Percentiles rank a stretch among this genome's conserved stretches.
phyloP scores from a whole-genome alignment of 2,888 invertebrate species.

The Monoplex corrugatus region DNA sequence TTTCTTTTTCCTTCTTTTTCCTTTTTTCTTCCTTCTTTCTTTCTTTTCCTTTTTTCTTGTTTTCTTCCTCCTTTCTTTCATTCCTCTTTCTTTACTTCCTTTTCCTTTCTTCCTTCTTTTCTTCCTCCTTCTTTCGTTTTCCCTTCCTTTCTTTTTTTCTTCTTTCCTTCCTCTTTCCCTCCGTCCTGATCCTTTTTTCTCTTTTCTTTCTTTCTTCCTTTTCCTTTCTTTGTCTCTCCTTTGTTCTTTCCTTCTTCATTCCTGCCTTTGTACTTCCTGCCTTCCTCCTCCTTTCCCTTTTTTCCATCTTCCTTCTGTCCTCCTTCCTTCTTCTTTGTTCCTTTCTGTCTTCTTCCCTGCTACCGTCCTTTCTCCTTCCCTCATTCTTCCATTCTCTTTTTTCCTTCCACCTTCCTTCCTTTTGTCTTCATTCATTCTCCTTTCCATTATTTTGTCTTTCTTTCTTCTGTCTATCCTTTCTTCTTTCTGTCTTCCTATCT shows the following conservation, averaged over 20 bases:
- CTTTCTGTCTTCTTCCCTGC: too few relatives aligned
- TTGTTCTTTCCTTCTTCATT: not conserved
- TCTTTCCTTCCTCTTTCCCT: not conserved
- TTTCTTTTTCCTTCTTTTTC: not conserved
- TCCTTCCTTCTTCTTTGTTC: not conserved
- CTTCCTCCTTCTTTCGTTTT: not conserved
- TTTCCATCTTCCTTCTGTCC: not conserved
- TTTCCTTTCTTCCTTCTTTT: not conserved
- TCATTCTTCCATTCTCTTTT: not conserved
- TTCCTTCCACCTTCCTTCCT: too few relatives aligned
- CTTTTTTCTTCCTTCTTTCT: not conserved
- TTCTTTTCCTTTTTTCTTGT: constrained; percentile 6
- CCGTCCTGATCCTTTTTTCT: not conserved
- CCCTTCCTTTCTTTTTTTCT: not conserved
- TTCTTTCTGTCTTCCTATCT: too few relatives aligned
- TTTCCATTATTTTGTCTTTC: too few relatives aligned
- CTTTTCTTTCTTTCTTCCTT: not conserved
- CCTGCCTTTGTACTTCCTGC: not conserved
- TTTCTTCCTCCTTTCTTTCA: not conserved
- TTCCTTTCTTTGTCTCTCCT: not conserved
- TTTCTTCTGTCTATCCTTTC: too few relatives aligned
- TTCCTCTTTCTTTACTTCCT: not conserved
- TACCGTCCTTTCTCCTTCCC: not conserved
- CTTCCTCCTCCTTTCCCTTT: not conserved
- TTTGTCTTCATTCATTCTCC: too few relatives aligned